These are phyloP conservation scores for Chlorops oryzae DNA, from an alignment of 1,140 invertebrate species.

Conservation along the genomic window DNA sequence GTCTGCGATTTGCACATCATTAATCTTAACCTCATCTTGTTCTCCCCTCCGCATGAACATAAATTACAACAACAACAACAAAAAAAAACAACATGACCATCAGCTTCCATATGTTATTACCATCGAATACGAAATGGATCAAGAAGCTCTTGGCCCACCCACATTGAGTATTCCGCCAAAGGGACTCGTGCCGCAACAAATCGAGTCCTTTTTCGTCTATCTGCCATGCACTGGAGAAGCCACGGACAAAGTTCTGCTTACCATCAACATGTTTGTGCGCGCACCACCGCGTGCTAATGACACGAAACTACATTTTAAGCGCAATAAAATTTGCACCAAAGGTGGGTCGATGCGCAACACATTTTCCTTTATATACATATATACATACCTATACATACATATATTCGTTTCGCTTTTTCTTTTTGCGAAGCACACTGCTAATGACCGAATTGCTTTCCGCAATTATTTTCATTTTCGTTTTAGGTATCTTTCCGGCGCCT, in stretches of 20 bases:
- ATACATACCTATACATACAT: constrained; percentile 5
- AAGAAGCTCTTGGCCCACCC: constrained; percentile 65
- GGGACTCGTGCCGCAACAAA: constrained; percentile 66
- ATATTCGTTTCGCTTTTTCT: constrained; percentile 3
- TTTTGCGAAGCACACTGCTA: too few relatives aligned
- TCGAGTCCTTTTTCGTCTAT: constrained; percentile 71
- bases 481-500: constrained; percentile 42
- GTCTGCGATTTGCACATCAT: constrained; percentile 35
- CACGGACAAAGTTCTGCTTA: constrained; percentile 62
- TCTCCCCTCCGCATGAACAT: background rate
- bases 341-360: constrained; percentile 49
- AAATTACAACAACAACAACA: too few relatives aligned
- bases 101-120: constrained; percentile 71
- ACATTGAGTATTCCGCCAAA: constrained; percentile 72
- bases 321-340: constrained; percentile 83
- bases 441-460: background rate
- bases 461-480: background rate
- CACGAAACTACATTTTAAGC: constrained; percentile 69
- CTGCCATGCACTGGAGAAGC: constrained; percentile 68
- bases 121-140: constrained; percentile 66
- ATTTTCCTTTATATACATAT: background rate
- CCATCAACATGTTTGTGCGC: constrained; percentile 72
- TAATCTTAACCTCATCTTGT: constrained; percentile 15
- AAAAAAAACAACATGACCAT: background rate
- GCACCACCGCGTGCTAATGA: constrained; percentile 57